phyloP scores from a whole-genome alignment of 2,797 vertebrate species.

The Catharus ustulatus region DNA sequence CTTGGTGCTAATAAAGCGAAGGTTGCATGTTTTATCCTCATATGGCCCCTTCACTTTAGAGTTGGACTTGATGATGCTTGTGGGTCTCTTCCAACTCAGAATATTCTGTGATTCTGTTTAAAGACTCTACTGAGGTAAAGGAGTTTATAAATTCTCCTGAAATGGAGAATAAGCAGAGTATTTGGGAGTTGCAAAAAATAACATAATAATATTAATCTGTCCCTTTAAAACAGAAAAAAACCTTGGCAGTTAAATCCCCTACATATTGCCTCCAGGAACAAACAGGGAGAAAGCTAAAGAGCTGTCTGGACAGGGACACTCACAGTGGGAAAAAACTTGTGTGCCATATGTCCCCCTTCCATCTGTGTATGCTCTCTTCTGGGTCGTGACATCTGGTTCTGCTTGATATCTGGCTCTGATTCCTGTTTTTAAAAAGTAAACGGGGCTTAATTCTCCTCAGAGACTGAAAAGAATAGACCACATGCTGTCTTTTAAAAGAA shows the following conservation, averaged over 20 bases:
- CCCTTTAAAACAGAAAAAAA: background rate
- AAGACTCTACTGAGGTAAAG: background rate
- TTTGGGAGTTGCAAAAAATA: background rate
- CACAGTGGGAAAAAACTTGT: slow-evolving; percentile 12
- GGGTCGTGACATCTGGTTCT: slow-evolving; percentile 61
- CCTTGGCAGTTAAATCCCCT: slow-evolving; percentile 1
- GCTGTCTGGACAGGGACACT: slow-evolving; percentile 26
- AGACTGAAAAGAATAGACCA: slow-evolving; percentile 26
- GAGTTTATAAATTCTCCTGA: background rate
- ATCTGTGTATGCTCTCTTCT: slow-evolving; percentile 45
- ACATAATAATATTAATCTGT: background rate
- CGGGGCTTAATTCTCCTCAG: background rate
- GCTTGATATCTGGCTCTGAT: slow-evolving; percentile 39
- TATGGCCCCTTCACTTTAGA: background rate
- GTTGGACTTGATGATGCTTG: background rate
- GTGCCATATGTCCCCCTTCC: slow-evolving; percentile 40
- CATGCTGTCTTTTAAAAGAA: slow-evolving; percentile 13
- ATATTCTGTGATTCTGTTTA: background rate
- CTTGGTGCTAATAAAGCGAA: background rate
- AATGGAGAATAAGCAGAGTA: background rate
- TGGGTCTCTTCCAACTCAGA: background rate
- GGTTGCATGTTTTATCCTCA: background rate
- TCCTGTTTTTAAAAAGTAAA: slow-evolving; percentile 31
- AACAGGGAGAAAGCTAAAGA: slow-evolving; percentile 43
- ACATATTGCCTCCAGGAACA: slow-evolving; percentile 36